A percentile compares a stretch with the other conserved stretches of the same genome.
Evolutionary conservation across 2,888 invertebrate species (phyloP).

Genomic region (Cheilosia vernalis): DNA sequence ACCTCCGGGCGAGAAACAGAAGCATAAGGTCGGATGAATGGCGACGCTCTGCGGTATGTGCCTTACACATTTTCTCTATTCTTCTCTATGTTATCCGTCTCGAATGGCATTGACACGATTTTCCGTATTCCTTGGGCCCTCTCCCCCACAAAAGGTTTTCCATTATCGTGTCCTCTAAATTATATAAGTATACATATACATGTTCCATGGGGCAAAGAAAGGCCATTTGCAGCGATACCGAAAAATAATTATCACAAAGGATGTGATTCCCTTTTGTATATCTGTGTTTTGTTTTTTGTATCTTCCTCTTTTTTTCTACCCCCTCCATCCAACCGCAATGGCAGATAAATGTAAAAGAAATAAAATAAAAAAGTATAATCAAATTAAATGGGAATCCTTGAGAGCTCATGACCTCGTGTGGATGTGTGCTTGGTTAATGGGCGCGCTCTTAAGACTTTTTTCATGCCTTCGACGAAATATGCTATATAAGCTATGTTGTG

Average conservation of each 20-base stretch:
- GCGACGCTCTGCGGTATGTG: background rate
- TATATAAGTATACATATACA: slow-evolving; percentile 56
- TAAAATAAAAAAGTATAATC: slow-evolving; percentile 38
- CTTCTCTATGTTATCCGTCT: slow-evolving; percentile 39
- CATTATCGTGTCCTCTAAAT: slow-evolving; percentile 65
- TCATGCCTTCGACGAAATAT: background rate
- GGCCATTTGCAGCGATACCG: slow-evolving; percentile 39
- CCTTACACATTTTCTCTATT: slow-evolving; percentile 35
- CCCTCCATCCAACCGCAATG: slow-evolving; percentile 1
- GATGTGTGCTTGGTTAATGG: slow-evolving; percentile 29
- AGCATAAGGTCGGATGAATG: slow-evolving; percentile 66
- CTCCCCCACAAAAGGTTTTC: slow-evolving; percentile 48
- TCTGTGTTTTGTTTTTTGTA: slow-evolving; percentile 6
- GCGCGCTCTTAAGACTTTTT: slow-evolving; percentile 8
- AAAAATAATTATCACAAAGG: slow-evolving; percentile 62
- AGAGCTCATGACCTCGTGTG: slow-evolving; percentile 32
- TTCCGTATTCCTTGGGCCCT: slow-evolving; percentile 23
- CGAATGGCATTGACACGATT: slow-evolving; percentile 68
- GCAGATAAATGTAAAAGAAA: slow-evolving; percentile 24
- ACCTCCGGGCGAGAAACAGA: slow-evolving; percentile 65
- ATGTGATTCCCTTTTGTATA: slow-evolving; percentile 44
- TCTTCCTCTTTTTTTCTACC: background rate
- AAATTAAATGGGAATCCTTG: slow-evolving; percentile 62
- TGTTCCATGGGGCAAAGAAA: slow-evolving; percentile 25
- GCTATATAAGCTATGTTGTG: no score